Base-by-base conservation (phyloP, 2,888 invertebrate species). In the Xestia xanthographa region DNA sequence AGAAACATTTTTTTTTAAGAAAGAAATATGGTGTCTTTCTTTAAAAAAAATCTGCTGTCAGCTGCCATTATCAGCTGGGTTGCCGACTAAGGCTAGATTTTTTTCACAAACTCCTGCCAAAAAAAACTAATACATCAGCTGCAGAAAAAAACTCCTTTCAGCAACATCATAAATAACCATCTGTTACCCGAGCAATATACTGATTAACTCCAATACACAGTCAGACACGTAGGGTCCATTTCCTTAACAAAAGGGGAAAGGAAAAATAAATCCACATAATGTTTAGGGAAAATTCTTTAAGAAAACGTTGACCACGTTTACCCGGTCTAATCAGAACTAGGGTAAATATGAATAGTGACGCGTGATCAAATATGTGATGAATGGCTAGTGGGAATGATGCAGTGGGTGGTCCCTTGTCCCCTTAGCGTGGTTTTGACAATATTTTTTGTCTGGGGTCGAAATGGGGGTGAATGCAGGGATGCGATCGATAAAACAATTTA, bases 221-320 rank as follows among this genome's bases (percentile, higher is more conserved):
- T 22, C 60, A 74, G 69, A 79, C 85, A 87, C 88, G 88, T 86
- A 78, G 60, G 22, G 26, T 20, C 76, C 68, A 88, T 88, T 88
- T 84, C 85, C 85, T 68, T 78, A 81, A 77, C 85, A 86, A 77
- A 76, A 66, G 73, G 67, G 76, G 62, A 80, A 34, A 78, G 77
- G 71, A 68, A 80, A 82, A 84, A 84, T 82, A 86, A 88, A 88
- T 86, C 83, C 71, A 75, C 53, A 75, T 82, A 66, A 80, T 78
- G 85, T 73, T 84, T 72, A 58, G 67, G 83, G 83, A 84, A 86
- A 86, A 86, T 75, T 88, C 85, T 82, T 84, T 66, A 77, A 70
- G 80, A 80, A 84, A 86, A 79, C 67, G 60, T 72, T 77, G 79
- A 67, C 70, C 82, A 77, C 82, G 72, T 79, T 62, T 58, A 26